Evolutionary conservation across 2,113 vertebrate species (phyloP), one percentile per base, ranked within the genome.

Genomic region (Lamprologus ornatipinnis): DNA sequence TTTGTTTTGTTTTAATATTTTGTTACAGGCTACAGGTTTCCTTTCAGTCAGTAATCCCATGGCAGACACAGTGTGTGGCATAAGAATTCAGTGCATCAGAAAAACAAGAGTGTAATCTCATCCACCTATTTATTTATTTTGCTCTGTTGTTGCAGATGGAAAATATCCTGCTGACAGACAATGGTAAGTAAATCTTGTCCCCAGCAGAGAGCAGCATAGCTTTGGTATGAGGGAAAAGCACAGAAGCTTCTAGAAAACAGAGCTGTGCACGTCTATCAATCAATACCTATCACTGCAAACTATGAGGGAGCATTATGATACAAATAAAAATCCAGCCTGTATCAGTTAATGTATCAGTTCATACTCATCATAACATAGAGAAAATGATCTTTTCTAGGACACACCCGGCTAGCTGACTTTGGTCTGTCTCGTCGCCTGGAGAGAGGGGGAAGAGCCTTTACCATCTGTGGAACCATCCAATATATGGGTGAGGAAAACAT

Each of bases 381-480:
- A 13, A 85, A 87, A 93, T 92, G 58, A 75, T 92, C 10, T 93
- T 33, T 94, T 90, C 63, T 85, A 99, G 98, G 98, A 28, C 98
- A 99, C 93, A 96, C 99, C 89, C 98, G 98, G 73, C 95, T 99
- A 92, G 97, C 98, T 2, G 98, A 99, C 89, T 99, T 99, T 2
- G 98, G 98, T 88, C 95, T 99, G 89, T 98, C 98, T 49, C 96
- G 97, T 19, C 97, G 98, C 79, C 94, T 99, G 84, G 93, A 95
- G 89, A 96, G 95, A 88, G 98, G 98, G 1, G 96, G 97, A 55
- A 93, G 95, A 90, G 97, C 98, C n/a, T 97, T 97, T 91, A 99
- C 98, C 9, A 98, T 99, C 85, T 99, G 98, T 47, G 98, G 98
- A 79, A 99, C 98, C 70, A 97, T 99, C 87, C 98, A 99, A 19